Conservation (phyloP, 2,113 vertebrate genomes). For the Scortum barcoo region DNA sequence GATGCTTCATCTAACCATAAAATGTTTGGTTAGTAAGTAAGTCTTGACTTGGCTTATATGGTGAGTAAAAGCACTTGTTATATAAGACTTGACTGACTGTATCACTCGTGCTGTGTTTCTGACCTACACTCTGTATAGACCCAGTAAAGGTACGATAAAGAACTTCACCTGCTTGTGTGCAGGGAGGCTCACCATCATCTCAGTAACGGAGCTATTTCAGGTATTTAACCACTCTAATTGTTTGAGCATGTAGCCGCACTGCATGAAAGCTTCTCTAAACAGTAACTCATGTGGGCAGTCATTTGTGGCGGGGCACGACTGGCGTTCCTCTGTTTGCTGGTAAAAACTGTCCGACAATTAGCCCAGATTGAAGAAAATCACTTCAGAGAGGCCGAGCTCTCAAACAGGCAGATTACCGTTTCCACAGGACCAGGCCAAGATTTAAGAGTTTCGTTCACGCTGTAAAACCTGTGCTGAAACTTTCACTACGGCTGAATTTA, state of each 20-base stretch:
- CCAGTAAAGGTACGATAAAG: background rate
- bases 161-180: slow-evolving; percentile 58
- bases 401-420: slow-evolving; percentile 12
- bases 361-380: slow-evolving; percentile 40
- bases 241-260: slow-evolving; percentile 73
- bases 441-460: background rate
- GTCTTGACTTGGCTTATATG: background rate
- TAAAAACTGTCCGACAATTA: slow-evolving; percentile 66
- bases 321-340: slow-evolving; percentile 70
- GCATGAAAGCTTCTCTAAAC: slow-evolving; percentile 73
- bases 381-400: background rate
- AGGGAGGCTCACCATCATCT: slow-evolving; percentile 27
- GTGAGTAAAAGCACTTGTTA: background rate
- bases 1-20: background rate
- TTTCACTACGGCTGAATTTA: background rate
- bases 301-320: slow-evolving; percentile 62
- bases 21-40: background rate
- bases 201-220: slow-evolving; percentile 67
- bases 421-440: background rate
- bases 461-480: background rate
- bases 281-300: slow-evolving; percentile 71
- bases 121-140: background rate
- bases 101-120: background rate
- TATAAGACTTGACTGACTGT: background rate
- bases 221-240: slow-evolving; percentile 79